These are phyloP conservation scores for Esox masquinongy DNA, from an alignment of 2,797 vertebrate species.

Conservation along the genomic window DNA sequence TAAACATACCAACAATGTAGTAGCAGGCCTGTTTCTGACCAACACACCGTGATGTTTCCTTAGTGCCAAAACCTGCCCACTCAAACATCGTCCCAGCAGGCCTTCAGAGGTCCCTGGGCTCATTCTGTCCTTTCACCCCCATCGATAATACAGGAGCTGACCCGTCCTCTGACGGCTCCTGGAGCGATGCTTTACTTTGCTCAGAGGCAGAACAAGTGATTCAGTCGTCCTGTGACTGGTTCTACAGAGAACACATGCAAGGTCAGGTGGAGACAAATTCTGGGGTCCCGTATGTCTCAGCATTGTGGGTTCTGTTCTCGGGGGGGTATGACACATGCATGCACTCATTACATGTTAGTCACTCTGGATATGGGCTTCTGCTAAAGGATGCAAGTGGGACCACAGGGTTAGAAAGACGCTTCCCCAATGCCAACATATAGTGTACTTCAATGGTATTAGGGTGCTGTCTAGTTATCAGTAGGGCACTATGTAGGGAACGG, in stretches of 20 bases:
- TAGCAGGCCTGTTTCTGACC: neutral
- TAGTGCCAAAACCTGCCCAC: neutral
- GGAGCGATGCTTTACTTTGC: constrained; percentile 27
- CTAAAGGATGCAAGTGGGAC: no score
- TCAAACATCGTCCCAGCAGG: neutral
- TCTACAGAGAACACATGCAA: constrained; percentile 48
- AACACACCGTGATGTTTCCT: no score
- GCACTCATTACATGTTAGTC: no score
- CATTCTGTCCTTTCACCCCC: constrained; percentile 11
- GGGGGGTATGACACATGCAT: no score
- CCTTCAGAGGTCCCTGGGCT: neutral
- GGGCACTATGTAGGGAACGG: neutral
- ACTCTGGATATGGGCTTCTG: no score
- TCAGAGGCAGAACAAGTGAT: constrained; percentile 40
- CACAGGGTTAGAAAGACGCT: no score
- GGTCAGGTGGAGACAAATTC: neutral
- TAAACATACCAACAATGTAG: no score
- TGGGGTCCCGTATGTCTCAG: no score
- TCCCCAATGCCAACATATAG: no score
- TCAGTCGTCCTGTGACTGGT: constrained; percentile 35
- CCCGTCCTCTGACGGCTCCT: constrained; percentile 38
- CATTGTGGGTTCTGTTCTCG: no score
- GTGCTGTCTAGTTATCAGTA: neutral
- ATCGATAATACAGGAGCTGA: constrained; percentile 48
- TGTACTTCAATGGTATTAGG: no score